Conservation (phyloP, 2,113 vertebrate genomes). For the Rhinolophus ferrumequinum region DNA sequence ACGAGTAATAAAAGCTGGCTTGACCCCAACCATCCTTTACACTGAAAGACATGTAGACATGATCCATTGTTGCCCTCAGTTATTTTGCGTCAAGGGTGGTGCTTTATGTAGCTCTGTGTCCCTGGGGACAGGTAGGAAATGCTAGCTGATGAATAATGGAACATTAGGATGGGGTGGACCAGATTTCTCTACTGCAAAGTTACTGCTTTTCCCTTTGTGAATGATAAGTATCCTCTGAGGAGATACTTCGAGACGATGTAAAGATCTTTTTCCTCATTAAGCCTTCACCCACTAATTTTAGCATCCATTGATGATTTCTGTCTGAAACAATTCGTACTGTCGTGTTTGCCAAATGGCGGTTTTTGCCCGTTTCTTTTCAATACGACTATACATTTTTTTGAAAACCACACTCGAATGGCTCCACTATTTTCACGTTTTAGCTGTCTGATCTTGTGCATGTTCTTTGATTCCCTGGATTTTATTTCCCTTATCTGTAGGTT, state of each 20-base stretch:
- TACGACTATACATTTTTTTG: not conserved
- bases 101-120: not conserved
- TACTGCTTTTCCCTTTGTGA: not conserved
- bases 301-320: too few relatives aligned
- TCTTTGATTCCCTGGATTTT: not conserved
- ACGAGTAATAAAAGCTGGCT: not conserved
- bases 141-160: not conserved
- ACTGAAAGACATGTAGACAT: not conserved
- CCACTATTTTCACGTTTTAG: not conserved
- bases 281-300: not conserved
- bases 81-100: not conserved
- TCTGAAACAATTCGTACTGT: not conserved
- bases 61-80: not conserved
- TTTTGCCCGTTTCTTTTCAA: not conserved
- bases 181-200: not conserved
- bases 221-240: not conserved
- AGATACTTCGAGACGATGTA: not conserved
- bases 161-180: not conserved
- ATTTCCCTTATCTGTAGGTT: not conserved
- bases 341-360: not conserved
- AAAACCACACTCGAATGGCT: rapidly evolving
- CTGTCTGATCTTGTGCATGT: not conserved
- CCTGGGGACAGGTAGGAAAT: not conserved
- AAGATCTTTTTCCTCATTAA: not conserved
- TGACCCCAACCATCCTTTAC: not conserved